Evolutionary conservation across 2,797 vertebrate species (phyloP).

Genomic region (Manis pentadactyla): DNA sequence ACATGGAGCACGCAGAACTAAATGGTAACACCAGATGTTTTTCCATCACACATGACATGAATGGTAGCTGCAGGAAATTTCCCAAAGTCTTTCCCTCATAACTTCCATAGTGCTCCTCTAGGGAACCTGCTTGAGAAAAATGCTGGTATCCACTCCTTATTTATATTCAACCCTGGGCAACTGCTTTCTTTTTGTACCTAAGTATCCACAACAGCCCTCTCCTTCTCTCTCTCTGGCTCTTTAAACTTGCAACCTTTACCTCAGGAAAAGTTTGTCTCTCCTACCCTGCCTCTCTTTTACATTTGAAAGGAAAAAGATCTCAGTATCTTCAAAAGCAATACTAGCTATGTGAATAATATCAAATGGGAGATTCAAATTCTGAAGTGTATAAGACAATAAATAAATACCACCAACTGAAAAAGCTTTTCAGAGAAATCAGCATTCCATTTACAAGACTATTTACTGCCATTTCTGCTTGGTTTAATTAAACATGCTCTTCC

Average conservation of each 20-base stretch:
- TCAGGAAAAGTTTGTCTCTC: neutral
- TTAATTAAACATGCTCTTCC: constrained; percentile 11
- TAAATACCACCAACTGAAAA: neutral
- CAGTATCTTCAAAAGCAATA: neutral
- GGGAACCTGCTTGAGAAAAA: neutral
- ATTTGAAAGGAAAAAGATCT: constrained; percentile 18
- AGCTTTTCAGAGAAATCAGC: neutral
- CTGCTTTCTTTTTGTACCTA: neutral
- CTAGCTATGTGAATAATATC: neutral
- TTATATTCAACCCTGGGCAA: neutral
- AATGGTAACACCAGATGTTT: neutral
- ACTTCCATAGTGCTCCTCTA: neutral
- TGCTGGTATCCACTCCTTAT: neutral
- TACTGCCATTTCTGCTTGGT: neutral
- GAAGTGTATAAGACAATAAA: constrained; percentile 18
- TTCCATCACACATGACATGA: neutral
- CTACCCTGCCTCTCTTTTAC: neutral
- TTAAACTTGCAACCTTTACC: neutral
- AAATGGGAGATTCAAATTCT: neutral
- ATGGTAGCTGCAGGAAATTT: neutral
- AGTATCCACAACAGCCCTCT: neutral
- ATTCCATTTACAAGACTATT: neutral
- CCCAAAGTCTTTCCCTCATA: neutral
- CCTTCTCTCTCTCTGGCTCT: neutral
- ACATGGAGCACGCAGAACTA: neutral